phyloP scores from a whole-genome alignment of 35 echinoderm and acorn worm species.

The Strongylocentrotus purpuratus region DNA sequence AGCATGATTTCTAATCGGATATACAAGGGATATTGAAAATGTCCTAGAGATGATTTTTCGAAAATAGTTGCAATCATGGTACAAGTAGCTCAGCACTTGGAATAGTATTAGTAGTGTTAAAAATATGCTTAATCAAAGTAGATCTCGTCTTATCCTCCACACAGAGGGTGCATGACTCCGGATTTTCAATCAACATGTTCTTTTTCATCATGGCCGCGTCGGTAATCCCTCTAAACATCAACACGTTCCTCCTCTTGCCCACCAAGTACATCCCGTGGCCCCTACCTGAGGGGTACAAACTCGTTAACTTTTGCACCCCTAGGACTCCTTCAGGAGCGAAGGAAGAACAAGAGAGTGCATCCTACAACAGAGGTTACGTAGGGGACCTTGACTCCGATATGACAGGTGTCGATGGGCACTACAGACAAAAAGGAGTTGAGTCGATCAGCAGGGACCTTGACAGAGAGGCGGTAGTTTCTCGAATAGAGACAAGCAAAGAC shows the following conservation, averaged over 20 bases:
- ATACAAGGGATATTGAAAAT: too few relatives aligned
- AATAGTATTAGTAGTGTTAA: too few relatives aligned
- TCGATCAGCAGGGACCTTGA: neutral
- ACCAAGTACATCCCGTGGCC: conserved; percentile 25
- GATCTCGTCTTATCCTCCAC: neutral
- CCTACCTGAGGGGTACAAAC: neutral
- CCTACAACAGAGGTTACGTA: neutral
- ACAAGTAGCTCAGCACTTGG: too few relatives aligned
- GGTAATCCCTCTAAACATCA: neutral
- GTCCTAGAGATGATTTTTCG: too few relatives aligned
- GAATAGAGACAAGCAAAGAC: neutral
- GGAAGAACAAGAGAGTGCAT: neutral
- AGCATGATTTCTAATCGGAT: too few relatives aligned
- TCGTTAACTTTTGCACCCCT: neutral
- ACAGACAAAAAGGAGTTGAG: neutral
- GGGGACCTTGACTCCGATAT: neutral
- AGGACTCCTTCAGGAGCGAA: neutral
- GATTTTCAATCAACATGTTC: conserved; percentile 23
- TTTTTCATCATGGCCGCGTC: conserved; percentile 35
- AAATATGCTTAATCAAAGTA: neutral
- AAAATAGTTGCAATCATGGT: too few relatives aligned
- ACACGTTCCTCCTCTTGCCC: neutral
- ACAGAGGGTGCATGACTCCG: conserved; percentile 24
- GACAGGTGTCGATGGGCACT: neutral
- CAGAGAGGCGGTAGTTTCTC: neutral